Percentiles rank a stretch among this genome's conserved stretches.
phyloP scores from a whole-genome alignment of 1,140 invertebrate species.

The Cherax destructor region DNA sequence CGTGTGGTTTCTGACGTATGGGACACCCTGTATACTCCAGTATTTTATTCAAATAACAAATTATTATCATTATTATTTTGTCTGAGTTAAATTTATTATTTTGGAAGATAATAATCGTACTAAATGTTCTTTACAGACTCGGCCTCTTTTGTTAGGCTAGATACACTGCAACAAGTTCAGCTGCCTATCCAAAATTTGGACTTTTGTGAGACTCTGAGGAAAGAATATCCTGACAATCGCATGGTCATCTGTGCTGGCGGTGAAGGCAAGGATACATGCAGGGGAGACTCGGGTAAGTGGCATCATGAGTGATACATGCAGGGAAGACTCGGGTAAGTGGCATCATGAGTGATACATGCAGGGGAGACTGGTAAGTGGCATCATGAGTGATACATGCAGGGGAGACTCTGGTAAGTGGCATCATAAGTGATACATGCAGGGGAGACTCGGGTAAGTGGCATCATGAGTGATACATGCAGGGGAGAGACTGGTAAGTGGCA shows the following conservation, averaged over 20 bases:
- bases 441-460: conserved; percentile 45
- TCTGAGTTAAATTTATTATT: too few relatives aligned
- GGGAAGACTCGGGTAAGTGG: conserved; percentile 44
- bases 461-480: neutral
- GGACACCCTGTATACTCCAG: too few relatives aligned
- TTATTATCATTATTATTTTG: too few relatives aligned
- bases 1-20: too few relatives aligned
- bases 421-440: neutral
- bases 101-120: too few relatives aligned
- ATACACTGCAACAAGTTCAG: conserved; percentile 43
- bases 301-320: neutral
- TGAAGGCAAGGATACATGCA: conserved; percentile 46
- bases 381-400: conserved; percentile 52
- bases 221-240: conserved; percentile 20
- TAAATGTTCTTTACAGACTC: conserved; percentile 5
- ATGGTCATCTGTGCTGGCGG: conserved; percentile 46
- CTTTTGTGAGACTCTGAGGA: conserved; percentile 4
- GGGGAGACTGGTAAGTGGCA: too few relatives aligned
- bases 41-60: too few relatives aligned
- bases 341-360: neutral
- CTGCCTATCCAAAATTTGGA: conserved; percentile 27
- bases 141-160: neutral
- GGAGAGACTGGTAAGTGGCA: too few relatives aligned
- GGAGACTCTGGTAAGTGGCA: conserved; percentile 44
- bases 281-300: conserved; percentile 45